These are phyloP conservation scores for Ceratosolen solmsi DNA, from an alignment of 1,140 invertebrate species.

Conservation along the genomic window DNA sequence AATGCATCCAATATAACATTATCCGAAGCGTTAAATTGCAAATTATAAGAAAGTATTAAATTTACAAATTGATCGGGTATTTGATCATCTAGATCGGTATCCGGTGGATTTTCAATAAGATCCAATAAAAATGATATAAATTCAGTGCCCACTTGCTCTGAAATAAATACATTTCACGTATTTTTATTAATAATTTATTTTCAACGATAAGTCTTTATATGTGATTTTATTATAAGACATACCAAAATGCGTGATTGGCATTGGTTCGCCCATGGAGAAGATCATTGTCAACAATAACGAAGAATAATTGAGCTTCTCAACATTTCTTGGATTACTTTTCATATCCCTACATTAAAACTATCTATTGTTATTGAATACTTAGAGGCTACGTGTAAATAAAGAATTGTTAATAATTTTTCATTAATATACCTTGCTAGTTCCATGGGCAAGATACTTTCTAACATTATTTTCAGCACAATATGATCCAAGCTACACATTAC, in stretches of 20 bases:
- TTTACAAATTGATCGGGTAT: slow-evolving; percentile 88
- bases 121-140: slow-evolving; percentile 87
- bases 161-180: slow-evolving; percentile 59
- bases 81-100: slow-evolving; percentile 84
- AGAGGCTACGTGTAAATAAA: slow-evolving; percentile 45
- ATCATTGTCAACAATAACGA: slow-evolving; percentile 87
- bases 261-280: slow-evolving; percentile 89
- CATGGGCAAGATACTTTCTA: slow-evolving; percentile 89
- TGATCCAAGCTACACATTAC: slow-evolving; percentile 88
- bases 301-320: slow-evolving; percentile 82
- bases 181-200: background rate
- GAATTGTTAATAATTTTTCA: slow-evolving; percentile 49
- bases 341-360: slow-evolving; percentile 76
- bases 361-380: slow-evolving; percentile 1
- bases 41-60: slow-evolving; percentile 88
- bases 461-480: slow-evolving; percentile 84
- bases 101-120: slow-evolving; percentile 84
- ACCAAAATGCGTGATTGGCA: slow-evolving; percentile 85
- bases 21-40: slow-evolving; percentile 82
- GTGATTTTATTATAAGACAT: slow-evolving; percentile 30
- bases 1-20: slow-evolving; percentile 87
- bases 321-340: slow-evolving; percentile 81
- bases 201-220: background rate
- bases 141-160: slow-evolving; percentile 85
- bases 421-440: slow-evolving; percentile 82